Conservation (phyloP, 2,797 vertebrate species). For the Ceryle rudis region DNA sequence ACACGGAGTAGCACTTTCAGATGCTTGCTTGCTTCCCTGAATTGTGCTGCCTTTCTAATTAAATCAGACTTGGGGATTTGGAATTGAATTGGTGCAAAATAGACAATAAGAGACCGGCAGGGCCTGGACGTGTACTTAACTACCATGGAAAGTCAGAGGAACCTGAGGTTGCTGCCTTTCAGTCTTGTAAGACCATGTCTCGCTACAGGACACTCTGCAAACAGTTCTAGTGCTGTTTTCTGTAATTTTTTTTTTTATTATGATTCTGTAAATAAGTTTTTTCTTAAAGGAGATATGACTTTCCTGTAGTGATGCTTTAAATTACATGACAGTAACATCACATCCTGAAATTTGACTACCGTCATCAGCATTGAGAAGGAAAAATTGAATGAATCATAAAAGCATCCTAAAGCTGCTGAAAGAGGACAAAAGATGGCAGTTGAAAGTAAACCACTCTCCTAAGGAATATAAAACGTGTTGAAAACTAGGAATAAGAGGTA, state of each 20-base stretch:
- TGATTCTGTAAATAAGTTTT: neutral
- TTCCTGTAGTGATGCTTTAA: neutral
- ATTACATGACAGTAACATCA: neutral
- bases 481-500: neutral
- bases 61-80: conserved; percentile 13
- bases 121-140: neutral
- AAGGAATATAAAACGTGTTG: neutral
- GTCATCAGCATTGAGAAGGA: neutral
- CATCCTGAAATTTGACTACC: neutral
- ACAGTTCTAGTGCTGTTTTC: neutral
- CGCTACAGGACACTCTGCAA: neutral
- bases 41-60: conserved; percentile 42
- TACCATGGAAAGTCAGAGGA: neutral
- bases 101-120: neutral
- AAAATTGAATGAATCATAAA: neutral
- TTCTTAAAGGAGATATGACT: neutral
- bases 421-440: neutral
- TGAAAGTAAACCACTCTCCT: neutral
- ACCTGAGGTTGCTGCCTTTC: neutral
- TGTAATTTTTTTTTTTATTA: too few relatives aligned
- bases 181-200: neutral
- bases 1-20: neutral
- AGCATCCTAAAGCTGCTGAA: conserved; percentile 19
- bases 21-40: neutral
- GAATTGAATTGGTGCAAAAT: neutral